Percentiles rank a stretch among this genome's conserved stretches.
Evolutionary conservation across 2,888 invertebrate genomes (phyloP).

Genomic region (Himalopsyche anomala): DNA sequence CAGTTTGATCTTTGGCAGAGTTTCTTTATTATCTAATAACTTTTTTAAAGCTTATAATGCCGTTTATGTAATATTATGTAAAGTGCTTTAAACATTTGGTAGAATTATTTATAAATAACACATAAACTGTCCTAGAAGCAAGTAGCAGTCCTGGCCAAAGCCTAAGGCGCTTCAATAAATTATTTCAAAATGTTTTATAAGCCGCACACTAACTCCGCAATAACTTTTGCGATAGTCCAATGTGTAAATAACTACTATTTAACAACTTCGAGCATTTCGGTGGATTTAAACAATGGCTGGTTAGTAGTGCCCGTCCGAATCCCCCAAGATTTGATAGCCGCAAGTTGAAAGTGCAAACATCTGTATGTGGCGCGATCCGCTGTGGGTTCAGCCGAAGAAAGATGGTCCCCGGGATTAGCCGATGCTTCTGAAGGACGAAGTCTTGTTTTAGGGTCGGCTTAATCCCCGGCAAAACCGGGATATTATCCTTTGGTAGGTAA

Average conservation of each 20-base stretch:
- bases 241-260: constrained; percentile 42
- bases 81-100: no score
- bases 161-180: constrained; percentile 24
- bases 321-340: constrained; percentile 62
- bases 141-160: background rate
- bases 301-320: constrained; percentile 36
- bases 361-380: constrained; percentile 65
- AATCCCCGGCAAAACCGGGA: constrained; percentile 65
- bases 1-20: no score
- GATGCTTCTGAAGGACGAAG: constrained; percentile 61
- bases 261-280: constrained; percentile 40
- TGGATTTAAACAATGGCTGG: constrained; percentile 42
- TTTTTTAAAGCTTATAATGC: no score
- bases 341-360: constrained; percentile 66
- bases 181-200: constrained; percentile 43
- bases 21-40: no score
- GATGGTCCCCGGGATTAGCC: constrained; percentile 65
- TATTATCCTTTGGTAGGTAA: constrained; percentile 65
- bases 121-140: background rate
- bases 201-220: constrained; percentile 42
- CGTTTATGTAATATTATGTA: no score
- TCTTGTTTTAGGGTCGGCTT: constrained; percentile 65
- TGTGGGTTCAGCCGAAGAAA: constrained; percentile 62
- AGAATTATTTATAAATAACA: background rate
- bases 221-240: constrained; percentile 40